Evolutionary conservation across 1,140 invertebrate genomes (phyloP), one percentile per base, ranked within the genome.

Genomic region (Tigriopus japonicus): DNA sequence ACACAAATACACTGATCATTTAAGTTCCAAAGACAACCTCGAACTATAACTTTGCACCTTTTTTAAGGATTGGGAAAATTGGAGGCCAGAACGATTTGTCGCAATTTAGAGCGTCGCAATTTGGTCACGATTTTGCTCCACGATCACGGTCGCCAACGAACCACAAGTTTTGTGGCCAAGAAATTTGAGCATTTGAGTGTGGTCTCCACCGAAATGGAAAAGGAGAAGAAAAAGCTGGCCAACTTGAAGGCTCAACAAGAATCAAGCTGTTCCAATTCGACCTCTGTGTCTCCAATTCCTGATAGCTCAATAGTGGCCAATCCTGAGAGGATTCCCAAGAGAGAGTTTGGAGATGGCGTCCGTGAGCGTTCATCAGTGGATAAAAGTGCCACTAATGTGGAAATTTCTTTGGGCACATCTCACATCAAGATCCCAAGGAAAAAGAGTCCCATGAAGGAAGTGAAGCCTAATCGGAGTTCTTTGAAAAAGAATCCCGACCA

Each of bases 121-220:
- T 66, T 74, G 35, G 71, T 75, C 28, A 71, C 72, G 10, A 73
- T 70, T 13, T 72, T 76, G 52, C 74, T 77, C 69, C 71, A 73
- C 53, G 77, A 80, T 62, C 67, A 73, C 10, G 78, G 78, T 2
- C 68, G 77, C 28, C 78, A 80, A 63, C 70, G 78, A 41, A 69
- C 67, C 6, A 65, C 64, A 2, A 62, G 63, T 24, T 70, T 64
- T 52, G 64, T 66, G 1, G 60, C 63, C 6, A 49, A 63, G n/a
- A 66, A 63, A 41, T 65, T 41, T 62, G 42, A 52, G 6, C 35
- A 24, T 14, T 58, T 56, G 1, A 62, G 62, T 35, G 58, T 56
- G 14, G 72, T 42, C 19, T 63, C 54, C 35, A 62, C 60, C 45
- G 63, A 62, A 59, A 64, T 64, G 62, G 58, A 60, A 52, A 65